Base-by-base conservation (phyloP, 2,888 invertebrate species). In the Troilus luridus region DNA sequence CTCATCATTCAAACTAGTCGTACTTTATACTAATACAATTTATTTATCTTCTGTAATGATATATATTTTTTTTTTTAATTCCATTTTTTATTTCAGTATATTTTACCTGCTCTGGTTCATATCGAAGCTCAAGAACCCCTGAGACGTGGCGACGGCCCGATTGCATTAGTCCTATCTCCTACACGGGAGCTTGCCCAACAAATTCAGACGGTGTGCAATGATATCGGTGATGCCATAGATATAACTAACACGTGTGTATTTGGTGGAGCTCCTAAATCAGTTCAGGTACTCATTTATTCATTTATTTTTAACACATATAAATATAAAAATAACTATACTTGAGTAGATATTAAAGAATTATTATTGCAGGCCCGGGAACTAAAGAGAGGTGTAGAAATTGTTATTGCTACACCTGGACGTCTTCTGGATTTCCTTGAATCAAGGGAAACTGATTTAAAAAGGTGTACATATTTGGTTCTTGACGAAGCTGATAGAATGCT, bases 401-500 rank as follows among this genome's bases (percentile, higher is more conserved):
- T 98, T 92, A 99, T 99, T 92, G 99, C 99, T 0, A 99, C 99
- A 24, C 99, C 99, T 9, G 99, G 99, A 85, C 96, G 99, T 93
- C 95, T 99, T 91, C 98, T 99, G 93, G 99, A 99, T 95, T 98
- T 99, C 93, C 95, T 99, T 92, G 98, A 99, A 94, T 96, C 96
- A 93, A 96, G 95, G 94, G 96, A 94, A 95, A 96, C 96, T 77
- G 97, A 97, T 94, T 94, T 98, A 92, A 96, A 96, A 92, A 95
- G 97, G 92, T 96, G 96, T 93, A 98, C 98, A 17, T 98, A 98
- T 94, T 95, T 98, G 93, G 98, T 98, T 24, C 94, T 98, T 92
- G 98, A 98, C 94, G 98, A 99, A 94, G 99, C 99, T 92, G 99
- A 99, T 94, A 95, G 99, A 93, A 99, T 99, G 99, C 95, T 99